Evolutionary conservation across 2,888 invertebrate genomes (phyloP).

Genomic region (Volucella bombylans): DNA sequence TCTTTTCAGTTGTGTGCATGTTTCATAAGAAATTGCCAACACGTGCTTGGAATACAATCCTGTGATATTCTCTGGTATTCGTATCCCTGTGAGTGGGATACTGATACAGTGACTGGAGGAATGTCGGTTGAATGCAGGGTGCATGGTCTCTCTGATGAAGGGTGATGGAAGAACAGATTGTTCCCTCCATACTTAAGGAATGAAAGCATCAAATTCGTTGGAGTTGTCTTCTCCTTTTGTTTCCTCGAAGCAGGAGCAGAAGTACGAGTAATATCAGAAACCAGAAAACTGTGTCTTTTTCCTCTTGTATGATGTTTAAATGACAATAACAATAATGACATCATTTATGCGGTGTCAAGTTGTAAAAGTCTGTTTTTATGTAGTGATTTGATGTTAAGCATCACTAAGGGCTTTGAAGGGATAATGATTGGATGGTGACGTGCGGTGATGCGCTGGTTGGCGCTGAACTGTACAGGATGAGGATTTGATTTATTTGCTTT

Average conservation of each 20-base stretch:
- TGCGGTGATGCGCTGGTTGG: background rate
- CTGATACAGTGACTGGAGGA: slow-evolving; percentile 56
- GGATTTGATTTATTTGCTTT: slow-evolving; percentile 65
- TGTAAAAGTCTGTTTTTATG: slow-evolving; percentile 73
- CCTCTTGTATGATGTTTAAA: slow-evolving; percentile 59
- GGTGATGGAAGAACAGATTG: slow-evolving; percentile 40
- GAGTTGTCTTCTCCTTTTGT: slow-evolving; percentile 30
- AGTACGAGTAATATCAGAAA: no score
- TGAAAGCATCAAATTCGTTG: slow-evolving; percentile 66
- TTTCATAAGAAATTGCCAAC: slow-evolving; percentile 82
- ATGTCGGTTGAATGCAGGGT: slow-evolving; percentile 57
- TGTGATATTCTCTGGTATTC: slow-evolving; percentile 18
- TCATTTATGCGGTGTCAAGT: slow-evolving; percentile 73
- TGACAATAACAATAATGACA: slow-evolving; percentile 74
- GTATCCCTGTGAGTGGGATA: slow-evolving; percentile 34
- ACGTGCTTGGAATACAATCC: slow-evolving; percentile 79
- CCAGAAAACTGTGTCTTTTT: no score
- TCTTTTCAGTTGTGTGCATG: slow-evolving; percentile 72
- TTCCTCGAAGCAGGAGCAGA: background rate
- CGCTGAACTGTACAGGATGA: slow-evolving; percentile 8
- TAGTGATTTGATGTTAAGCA: slow-evolving; percentile 72
- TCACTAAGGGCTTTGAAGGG: slow-evolving; percentile 26
- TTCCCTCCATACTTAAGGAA: slow-evolving; percentile 57
- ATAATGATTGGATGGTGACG: slow-evolving; percentile 34
- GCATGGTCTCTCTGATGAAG: slow-evolving; percentile 20